phyloP scores from a whole-genome alignment of 2,113 vertebrate genomes.

The Gobio gobio region DNA sequence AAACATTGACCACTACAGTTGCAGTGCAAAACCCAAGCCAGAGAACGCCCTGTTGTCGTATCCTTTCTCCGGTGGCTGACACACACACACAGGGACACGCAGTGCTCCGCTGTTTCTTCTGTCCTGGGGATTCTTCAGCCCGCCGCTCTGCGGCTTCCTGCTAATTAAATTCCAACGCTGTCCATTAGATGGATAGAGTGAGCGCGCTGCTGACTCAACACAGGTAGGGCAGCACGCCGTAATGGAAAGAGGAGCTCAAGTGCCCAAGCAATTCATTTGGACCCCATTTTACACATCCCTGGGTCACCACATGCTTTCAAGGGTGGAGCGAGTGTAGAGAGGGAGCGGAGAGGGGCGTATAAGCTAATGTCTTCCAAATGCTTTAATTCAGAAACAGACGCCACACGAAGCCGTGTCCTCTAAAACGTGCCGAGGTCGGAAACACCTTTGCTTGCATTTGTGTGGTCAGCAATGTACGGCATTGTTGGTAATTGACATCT shows the following conservation, averaged over 20 bases:
- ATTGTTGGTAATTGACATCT: neutral
- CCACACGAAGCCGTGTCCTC: constrained; percentile 66
- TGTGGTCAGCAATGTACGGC: neutral
- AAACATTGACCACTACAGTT: neutral
- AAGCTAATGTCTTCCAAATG: constrained; percentile 67
- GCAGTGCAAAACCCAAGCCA: constrained; percentile 30
- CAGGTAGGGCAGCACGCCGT: constrained; percentile 89
- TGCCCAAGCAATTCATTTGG: constrained; percentile 78
- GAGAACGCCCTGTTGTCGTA: constrained; percentile 30
- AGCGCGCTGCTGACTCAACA: constrained; percentile 94
- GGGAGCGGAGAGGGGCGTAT: constrained; percentile 1
- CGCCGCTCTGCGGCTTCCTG: constrained; percentile 88
- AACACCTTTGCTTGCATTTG: neutral
- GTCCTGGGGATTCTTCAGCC: constrained; percentile 63
- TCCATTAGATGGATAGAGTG: constrained; percentile 98
- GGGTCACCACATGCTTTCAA: constrained; percentile 77
- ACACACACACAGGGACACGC: constrained; percentile 22
- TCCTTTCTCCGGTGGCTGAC: constrained; percentile 1
- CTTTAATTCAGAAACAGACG: constrained; percentile 66
- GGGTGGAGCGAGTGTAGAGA: constrained; percentile 59
- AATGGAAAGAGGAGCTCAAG: constrained; percentile 77
- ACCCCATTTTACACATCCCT: constrained; percentile 71
- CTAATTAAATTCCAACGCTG: constrained; percentile 98
- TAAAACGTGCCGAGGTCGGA: constrained; percentile 55
- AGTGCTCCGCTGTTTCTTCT: constrained; percentile 26